Base-by-base conservation (phyloP, 2,888 invertebrate species). In the Coleophora flavipennella region DNA sequence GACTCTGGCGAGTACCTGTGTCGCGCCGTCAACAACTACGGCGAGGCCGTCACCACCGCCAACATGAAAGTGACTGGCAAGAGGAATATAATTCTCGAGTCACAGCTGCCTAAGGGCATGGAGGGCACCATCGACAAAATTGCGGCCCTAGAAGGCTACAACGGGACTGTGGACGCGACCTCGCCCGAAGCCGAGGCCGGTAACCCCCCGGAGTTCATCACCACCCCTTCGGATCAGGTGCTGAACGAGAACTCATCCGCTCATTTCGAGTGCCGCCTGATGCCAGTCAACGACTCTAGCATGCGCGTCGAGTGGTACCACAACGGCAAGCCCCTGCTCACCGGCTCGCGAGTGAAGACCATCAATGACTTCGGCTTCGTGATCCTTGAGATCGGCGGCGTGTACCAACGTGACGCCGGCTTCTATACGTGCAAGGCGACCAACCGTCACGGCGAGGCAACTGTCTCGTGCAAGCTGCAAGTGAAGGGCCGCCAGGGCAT, bases 231-330 rank as follows among this genome's bases (percentile, higher is more conserved):
- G 29, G 96, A 96, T 77, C 87, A 94, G 44, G 90, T 92, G 13
- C 81, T 97, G 33, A 87, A 89, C 8, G 97, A 97, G 80, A 96
- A 96, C 62, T 91, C 93, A 4, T 86, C 96, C 44, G 96, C 96
- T 35, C 95, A 97, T 77, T 96, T 97, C 59, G 96, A 97, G 76
- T 96, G 96, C 60, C 90, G 94, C 40, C 80, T 96, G 41, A 90
- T 91, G 49, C 97, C 96, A 12, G 89, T 96, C 11, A 95, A 95
- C 60, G 97, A 97, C 72, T 93, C 95, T 4, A 95, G 94, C 62
- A 94, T 97, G 92, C 87, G 94, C 52, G 95, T 97, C 9, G 97
- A 98, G 78, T 99, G 98, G 98, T 98, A 90, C 90, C 97, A 97
- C 64, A 97, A 99, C 69, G 98, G 97, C 33, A 94, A 96, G 73